Evolutionary conservation across 1,140 invertebrate genomes (phyloP).

Genomic region (Bombus consobrinus): DNA sequence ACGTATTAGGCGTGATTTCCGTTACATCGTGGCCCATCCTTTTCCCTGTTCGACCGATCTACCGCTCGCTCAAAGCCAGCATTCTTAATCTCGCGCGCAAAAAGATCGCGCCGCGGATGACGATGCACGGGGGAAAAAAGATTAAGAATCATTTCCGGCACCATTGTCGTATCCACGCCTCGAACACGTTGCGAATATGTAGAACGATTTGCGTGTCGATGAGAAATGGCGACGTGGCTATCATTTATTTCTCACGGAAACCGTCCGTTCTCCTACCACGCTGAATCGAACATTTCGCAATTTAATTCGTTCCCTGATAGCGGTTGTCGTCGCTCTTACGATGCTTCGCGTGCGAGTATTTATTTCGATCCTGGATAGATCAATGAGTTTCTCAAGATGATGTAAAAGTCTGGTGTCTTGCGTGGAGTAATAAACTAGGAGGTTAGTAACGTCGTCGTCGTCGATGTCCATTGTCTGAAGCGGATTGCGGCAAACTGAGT

Average conservation of each 20-base stretch:
- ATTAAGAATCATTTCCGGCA: slow-evolving; percentile 46
- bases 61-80: neutral
- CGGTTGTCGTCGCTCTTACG: slow-evolving; percentile 9
- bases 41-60: neutral
- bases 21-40: slow-evolving; percentile 64
- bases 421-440: slow-evolving; percentile 12
- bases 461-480: slow-evolving; percentile 14
- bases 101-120: neutral
- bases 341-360: neutral
- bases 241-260: neutral
- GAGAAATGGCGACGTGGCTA: neutral
- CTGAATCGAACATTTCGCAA: neutral
- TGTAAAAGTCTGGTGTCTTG: neutral
- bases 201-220: slow-evolving; percentile 18
- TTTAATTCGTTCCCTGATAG: neutral
- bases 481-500: neutral
- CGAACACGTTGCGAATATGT: neutral
- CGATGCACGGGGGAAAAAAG: neutral
- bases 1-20: slow-evolving; percentile 69
- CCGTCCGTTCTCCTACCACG: neutral
- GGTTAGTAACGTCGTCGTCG: slow-evolving; percentile 20
- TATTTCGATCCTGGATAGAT: neutral
- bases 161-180: slow-evolving; percentile 12
- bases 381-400: neutral
- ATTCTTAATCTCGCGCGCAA: neutral